phyloP scores from a whole-genome alignment of 2,888 invertebrate species.

The Cheilosia pagana region DNA sequence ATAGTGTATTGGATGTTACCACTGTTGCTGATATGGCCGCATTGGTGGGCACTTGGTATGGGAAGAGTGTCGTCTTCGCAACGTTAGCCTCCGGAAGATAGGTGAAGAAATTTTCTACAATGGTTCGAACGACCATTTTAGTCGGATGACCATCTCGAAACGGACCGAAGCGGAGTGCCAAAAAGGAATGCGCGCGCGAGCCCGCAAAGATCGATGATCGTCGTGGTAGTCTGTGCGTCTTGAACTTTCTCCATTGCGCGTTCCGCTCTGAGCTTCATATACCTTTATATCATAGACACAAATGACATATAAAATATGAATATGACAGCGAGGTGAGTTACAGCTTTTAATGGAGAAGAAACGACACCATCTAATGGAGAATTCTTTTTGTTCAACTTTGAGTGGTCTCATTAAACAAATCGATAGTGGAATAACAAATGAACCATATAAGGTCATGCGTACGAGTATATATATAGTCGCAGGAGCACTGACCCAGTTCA shows the following conservation, averaged over 20 bases:
- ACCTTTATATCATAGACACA: slow-evolving; percentile 37
- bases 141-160: slow-evolving; percentile 74
- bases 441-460: slow-evolving; percentile 54
- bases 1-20: slow-evolving; percentile 64
- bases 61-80: slow-evolving; percentile 72
- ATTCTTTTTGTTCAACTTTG: slow-evolving; percentile 21
- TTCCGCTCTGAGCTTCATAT: slow-evolving; percentile 2
- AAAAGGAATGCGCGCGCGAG: slow-evolving; percentile 70
- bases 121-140: slow-evolving; percentile 73
- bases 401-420: slow-evolving; percentile 49
- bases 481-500: slow-evolving; percentile 30
- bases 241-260: slow-evolving; percentile 63
- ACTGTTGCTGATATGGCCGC: slow-evolving; percentile 67
- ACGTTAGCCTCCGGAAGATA: slow-evolving; percentile 75
- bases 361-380: slow-evolving; percentile 47
- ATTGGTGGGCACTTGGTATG: slow-evolving; percentile 72
- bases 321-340: slow-evolving; percentile 46
- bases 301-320: slow-evolving; percentile 73
- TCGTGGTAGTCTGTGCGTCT: slow-evolving; percentile 53
- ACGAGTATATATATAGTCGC: not conserved
- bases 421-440: slow-evolving; percentile 60
- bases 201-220: slow-evolving; percentile 66
- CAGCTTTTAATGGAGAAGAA: slow-evolving; percentile 48
- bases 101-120: slow-evolving; percentile 74
- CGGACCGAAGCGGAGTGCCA: slow-evolving; percentile 67